phyloP scores from a whole-genome alignment of 2,113 vertebrate species.

The Corythornis cristatus region DNA sequence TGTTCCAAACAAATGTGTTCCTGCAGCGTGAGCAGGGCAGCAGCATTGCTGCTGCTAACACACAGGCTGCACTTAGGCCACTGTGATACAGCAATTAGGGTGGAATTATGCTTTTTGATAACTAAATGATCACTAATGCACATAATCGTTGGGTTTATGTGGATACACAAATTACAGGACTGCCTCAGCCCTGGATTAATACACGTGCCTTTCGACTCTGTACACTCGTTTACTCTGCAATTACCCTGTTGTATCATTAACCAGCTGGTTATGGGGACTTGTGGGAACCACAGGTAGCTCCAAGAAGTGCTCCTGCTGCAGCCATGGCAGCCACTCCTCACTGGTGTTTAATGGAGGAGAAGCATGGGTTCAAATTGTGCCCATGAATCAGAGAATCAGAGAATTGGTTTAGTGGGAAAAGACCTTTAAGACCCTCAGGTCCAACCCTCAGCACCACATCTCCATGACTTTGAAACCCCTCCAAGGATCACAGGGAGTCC shows the following conservation, averaged over 20 bases:
- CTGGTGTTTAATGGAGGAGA: background rate
- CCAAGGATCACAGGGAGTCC: background rate
- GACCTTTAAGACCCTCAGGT: background rate
- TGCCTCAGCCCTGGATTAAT: conserved; percentile 18
- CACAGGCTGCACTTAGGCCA: background rate
- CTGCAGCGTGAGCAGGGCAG: background rate
- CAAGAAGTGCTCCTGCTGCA: background rate
- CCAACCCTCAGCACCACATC: background rate
- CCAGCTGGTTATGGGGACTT: background rate
- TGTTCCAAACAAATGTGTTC: rapidly evolving
- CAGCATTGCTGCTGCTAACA: background rate
- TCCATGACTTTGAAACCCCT: background rate
- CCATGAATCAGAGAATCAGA: background rate
- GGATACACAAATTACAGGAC: conserved; percentile 49
- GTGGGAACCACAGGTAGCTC: background rate
- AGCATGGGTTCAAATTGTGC: rapidly evolving
- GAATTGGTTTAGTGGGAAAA: background rate
- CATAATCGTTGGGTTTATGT: conserved; percentile 20
- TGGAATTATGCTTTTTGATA: conserved; percentile 35
- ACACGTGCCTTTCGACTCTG: background rate
- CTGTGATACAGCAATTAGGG: background rate
- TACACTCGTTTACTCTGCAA: conserved; percentile 18
- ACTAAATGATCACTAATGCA: conserved; percentile 56
- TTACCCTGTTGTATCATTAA: background rate
- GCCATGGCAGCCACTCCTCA: background rate